Conservation (phyloP, 2,797 vertebrate genomes). For the Poecilia wingei region DNA sequence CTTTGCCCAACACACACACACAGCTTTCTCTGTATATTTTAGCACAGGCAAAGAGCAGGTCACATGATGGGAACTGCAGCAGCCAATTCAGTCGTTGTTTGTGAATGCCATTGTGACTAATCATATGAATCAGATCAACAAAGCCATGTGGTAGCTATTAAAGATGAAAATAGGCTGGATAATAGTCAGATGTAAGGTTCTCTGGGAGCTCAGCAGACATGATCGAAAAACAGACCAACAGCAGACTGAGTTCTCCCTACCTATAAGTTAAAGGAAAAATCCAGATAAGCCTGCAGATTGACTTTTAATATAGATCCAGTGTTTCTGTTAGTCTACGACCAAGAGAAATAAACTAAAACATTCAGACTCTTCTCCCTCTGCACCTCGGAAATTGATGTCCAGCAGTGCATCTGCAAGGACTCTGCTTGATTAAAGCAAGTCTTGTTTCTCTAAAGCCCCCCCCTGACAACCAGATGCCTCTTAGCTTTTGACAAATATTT, state of each 20-base stretch:
- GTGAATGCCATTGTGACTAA: background rate
- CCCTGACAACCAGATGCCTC: constrained; percentile 71
- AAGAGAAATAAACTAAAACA: constrained; percentile 2
- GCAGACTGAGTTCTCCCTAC: background rate
- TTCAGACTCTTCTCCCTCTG: background rate
- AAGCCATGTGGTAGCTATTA: background rate
- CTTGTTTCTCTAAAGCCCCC: constrained; percentile 49
- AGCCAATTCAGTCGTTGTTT: background rate
- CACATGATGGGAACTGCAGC: background rate
- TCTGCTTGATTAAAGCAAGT: constrained; percentile 41
- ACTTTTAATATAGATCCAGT: background rate
- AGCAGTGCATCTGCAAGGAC: constrained; percentile 31
- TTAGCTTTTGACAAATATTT: constrained; percentile 80
- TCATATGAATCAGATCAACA: background rate
- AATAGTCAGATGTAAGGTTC: background rate
- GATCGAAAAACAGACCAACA: background rate
- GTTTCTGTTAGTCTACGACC: constrained; percentile 7
- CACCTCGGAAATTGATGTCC: constrained; percentile 11
- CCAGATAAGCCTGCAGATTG: background rate
- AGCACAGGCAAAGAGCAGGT: background rate
- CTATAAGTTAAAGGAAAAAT: background rate
- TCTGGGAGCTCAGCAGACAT: background rate
- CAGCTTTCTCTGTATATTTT: background rate
- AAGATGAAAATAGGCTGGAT: background rate
- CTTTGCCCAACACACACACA: background rate